Evolutionary conservation across 2,888 invertebrate species (phyloP), one percentile per base, ranked within the genome.

Genomic region (Aporophyla lueneburgensis): DNA sequence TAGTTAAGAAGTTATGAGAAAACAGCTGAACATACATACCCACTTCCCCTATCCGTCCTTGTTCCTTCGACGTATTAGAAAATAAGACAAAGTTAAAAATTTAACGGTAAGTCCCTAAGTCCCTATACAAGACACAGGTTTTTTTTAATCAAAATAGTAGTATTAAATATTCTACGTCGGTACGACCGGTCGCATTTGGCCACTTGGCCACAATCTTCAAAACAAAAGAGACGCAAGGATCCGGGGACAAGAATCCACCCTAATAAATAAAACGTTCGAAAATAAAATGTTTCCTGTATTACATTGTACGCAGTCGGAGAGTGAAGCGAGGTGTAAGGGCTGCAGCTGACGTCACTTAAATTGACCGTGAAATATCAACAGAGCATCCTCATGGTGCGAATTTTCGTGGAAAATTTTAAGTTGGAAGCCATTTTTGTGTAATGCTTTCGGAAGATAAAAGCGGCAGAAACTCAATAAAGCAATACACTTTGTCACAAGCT

Each of bases 321-420:
- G 78, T 72, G 76, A 54, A 79, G 27, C 76, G 76, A 68, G 71
- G 76, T 84, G 77, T 67, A 78, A 84, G 81, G 80, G 70, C 69
- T 86, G 77, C 87, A 85, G 76, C 79, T 82, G 86, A 68, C 77
- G 87, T 73, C 73, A 66, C 76, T 78, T 83, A 85, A 86, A 87
- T 86, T 84, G 82, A 73, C 85, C 83, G 88, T 84, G 81, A 86
- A 81, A 84, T 83, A 83, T 76, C 80, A 83, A 77, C 78, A 63
- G 16, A 71, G 72, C 61, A 73, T 80, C 80, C 83, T 74, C 67
- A 69, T 68, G 56, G 68, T 65, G 46, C 21, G 40, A 68, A 74
- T 66, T 71, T 71, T 58, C 43, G 68, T 43, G 51, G 16, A 58
- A 58, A 7, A 58, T 58, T 27, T 19, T 27, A 59, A 59, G 27